These are phyloP conservation scores for Tolypeutes matacus DNA, from an alignment of 2,797 vertebrate species.

Conservation along the genomic window DNA sequence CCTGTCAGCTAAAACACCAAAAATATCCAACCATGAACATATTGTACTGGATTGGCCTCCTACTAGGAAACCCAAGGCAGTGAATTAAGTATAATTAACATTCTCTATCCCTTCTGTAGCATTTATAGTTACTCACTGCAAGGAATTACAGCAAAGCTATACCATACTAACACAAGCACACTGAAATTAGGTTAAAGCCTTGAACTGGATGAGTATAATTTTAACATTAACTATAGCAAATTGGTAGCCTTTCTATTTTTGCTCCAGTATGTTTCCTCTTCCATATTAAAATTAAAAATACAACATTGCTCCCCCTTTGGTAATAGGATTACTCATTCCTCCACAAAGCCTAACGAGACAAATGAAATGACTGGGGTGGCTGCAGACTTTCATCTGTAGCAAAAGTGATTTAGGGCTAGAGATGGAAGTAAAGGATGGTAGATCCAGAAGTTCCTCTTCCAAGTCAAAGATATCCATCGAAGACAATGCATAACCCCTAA, in stretches of 20 bases:
- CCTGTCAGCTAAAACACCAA: conserved; percentile 30
- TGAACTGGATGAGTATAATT: background rate
- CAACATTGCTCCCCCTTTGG: background rate
- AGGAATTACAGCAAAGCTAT: background rate
- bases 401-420: background rate
- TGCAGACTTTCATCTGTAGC: background rate
- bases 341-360: background rate
- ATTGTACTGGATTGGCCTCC: conserved; percentile 18
- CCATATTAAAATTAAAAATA: background rate
- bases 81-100: conserved; percentile 28
- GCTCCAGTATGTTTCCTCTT: background rate
- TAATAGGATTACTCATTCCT: background rate
- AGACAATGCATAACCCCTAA: background rate
- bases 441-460: background rate
- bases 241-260: background rate
- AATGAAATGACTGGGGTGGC: background rate
- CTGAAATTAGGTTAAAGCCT: background rate
- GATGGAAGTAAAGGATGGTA: background rate
- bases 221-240: background rate
- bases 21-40: background rate
- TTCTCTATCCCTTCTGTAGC: background rate
- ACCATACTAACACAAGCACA: background rate
- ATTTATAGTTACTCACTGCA: conserved; percentile 20
- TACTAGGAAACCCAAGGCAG: background rate
- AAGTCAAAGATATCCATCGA: background rate